Evolutionary conservation across 1,140 invertebrate species (phyloP), one percentile per base, ranked within the genome.

Genomic region (Ceratitis capitata): DNA sequence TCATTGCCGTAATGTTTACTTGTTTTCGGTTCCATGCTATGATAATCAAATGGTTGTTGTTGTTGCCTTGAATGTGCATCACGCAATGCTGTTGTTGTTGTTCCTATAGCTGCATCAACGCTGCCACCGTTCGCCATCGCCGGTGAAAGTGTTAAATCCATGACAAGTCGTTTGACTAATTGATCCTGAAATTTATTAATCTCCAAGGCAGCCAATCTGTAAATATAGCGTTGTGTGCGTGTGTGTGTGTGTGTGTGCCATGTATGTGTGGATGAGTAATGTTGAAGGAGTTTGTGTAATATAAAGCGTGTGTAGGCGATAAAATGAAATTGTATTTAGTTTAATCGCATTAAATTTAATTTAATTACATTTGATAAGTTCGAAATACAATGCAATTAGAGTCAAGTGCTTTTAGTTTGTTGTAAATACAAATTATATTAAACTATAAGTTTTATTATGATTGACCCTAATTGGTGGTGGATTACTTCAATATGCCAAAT

Each of bases 61-160:
- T 32, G 69, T 69, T 78, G 14, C 16, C 69, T 47, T 23, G 69
- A 56, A 3, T 78, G 35, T 78, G 61, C 58, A 61, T 56, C 51
- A 56, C 23, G 51, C n/a, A 69, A 4, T 32, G 39, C 7, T 39
- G 32, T 69, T 69, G 64, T 69, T 35, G 61, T 78, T 78, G 69
- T 45, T 78, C 39, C 19, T 61, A 12, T 29, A 39, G 64, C 4
- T 42, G 64, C 64, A 10, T 45, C 10, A 32, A 74, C 23, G 29
- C 42, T n/a, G 49, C 83, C 14, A 35, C 35, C 19, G 35, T 42
- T 23, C 53, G 5, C 53, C 7, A 10, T 9, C 32, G 83, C 83
- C 16, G 83, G 61, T 64, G 83, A 64, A 29, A 84, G 83, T n/a
- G 83, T 84, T 56, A 84, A 84, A 84, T 84, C 83, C 83, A 84